Evolutionary conservation across 2,797 vertebrate species (phyloP), one percentile per base, ranked within the genome.

Genomic region (Echeneis naucrates): DNA sequence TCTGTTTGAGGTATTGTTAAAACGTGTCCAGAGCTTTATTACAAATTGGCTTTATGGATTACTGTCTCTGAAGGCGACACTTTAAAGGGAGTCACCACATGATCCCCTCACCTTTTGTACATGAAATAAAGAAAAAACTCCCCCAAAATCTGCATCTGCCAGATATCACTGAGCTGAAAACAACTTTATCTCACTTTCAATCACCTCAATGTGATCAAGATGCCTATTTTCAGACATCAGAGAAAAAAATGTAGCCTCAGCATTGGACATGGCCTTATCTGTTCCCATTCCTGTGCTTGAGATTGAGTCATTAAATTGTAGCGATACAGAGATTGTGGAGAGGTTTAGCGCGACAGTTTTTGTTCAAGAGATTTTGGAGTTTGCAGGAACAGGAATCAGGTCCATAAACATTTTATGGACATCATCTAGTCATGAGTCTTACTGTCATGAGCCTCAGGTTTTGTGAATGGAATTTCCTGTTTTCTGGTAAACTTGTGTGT

Each of bases 41-140:
- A 92, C 91, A 92, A 93, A 92, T 94, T 92, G 90, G 86, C 83
- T 90, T 92, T 89, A 93, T 92, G 83, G 86, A 90, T 89, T 92
- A 90, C 87, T 89, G 90, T 89, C 88, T 86, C 93, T 91, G 93
- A 93, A 89, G 85, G 87, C 24, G 40, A 59, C 78, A 64, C 81
- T 84, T 90, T 84, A 86, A 83, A 87, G 71, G 70, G 69, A 75
- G 82, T 66, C 84, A 58, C 73, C 75, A 68, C 86, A 86, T 81
- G 82, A 91, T 90, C 85, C 77, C 51, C 53, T 88, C 84, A 90
- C 87, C 86, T 86, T 88, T 87, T 77, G 59, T 86, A 87, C 89
- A 89, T 81, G 58, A 82, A 85, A 88, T 76, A 72, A 68, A 82
- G 30, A 30, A 81, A 72, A 67, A 42, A 9, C 8, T 9, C 35